Base-by-base conservation (phyloP, 2,797 vertebrate species). In the Phyllotis vaccarum region DNA sequence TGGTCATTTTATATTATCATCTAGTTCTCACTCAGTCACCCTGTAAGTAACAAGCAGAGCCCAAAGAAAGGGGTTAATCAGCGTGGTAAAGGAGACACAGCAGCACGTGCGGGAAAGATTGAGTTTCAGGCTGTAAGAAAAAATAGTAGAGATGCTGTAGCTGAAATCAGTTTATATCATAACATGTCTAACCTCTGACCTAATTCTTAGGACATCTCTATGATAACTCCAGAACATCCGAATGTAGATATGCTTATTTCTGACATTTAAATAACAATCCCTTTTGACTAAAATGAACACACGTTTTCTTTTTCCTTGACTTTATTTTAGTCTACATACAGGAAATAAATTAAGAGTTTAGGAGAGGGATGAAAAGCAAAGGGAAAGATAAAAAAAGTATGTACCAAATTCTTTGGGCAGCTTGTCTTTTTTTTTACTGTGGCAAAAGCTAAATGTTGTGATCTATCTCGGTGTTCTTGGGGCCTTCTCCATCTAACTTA, bases 341-440 rank as follows among this genome's bases (percentile, higher is more conserved):
- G 70, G 54, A 94, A 95, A 91, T 74, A 60, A 95, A 96, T 93
- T 97, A 82, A 86, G 96, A 93, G 78, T 80, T 80, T 94, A 86
- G 91, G 46, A 56, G 27, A 87, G 96, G 54, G 46, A 93, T 81
- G 37, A 97, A 97, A 91, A 94, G 60, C 81, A 95, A 95, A 70
- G 75, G 74, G 13, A 92, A 70, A 94, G 54, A 90, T n/a, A 90
- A 95, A 78, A 89, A n/a, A 19, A 7, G 6, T 74, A 91, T 49
- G 40, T 29, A 74, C 79, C 78, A 85, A 94, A 96, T 94, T 60
- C 37, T 86, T 79, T 46, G 52, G 56, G 80, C 19, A 91, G n/a
- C n/a, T n/a, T n/a, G n/a, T n/a, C n/a, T 3, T n/a, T 80, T 62
- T 85, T 93, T 94, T 93, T 43, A 60, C 29, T 86, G 3, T 37